phyloP scores from a whole-genome alignment of 2,888 invertebrate species.

The Conomelus anceps region DNA sequence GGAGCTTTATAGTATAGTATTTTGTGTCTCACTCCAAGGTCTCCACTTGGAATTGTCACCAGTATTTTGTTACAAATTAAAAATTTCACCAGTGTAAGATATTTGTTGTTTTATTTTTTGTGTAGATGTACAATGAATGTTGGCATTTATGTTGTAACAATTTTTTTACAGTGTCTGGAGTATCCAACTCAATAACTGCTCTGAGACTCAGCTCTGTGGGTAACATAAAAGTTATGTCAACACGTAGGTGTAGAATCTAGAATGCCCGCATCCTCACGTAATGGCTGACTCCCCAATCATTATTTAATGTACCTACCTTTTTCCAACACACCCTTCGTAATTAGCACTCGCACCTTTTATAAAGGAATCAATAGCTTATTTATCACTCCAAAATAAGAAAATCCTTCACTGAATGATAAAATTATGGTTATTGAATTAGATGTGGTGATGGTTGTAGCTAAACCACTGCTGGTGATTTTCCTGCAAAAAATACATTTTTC shows the following conservation, averaged over 20 bases:
- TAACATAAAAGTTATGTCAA: constrained; percentile 37
- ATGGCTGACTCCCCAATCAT: neutral
- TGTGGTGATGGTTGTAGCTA: neutral
- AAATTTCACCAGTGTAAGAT: neutral
- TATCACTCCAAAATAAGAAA: neutral
- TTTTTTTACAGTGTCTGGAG: constrained; percentile 49
- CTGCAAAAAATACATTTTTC: constrained; percentile 6
- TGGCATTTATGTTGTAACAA: neutral
- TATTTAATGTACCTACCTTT: neutral
- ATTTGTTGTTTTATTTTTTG: neutral
- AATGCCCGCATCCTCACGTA: neutral
- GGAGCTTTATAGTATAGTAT: too few species aligned
- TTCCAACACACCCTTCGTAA: neutral
- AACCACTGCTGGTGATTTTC: constrained; percentile 12
- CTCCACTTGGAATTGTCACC: neutral
- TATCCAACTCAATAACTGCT: constrained; percentile 45
- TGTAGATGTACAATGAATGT: neutral
- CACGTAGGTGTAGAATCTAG: neutral
- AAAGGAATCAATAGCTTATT: neutral
- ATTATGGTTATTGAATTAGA: too few species aligned
- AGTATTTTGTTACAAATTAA: neutral
- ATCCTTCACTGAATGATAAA: neutral
- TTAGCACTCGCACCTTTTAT: neutral
- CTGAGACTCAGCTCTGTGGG: constrained; percentile 50
- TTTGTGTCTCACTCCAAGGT: too few species aligned